A percentile compares a stretch with the other conserved stretches of the same genome.
Conservation (phyloP, 2,797 vertebrate species). For the Rousettus madagascariensis region DNA sequence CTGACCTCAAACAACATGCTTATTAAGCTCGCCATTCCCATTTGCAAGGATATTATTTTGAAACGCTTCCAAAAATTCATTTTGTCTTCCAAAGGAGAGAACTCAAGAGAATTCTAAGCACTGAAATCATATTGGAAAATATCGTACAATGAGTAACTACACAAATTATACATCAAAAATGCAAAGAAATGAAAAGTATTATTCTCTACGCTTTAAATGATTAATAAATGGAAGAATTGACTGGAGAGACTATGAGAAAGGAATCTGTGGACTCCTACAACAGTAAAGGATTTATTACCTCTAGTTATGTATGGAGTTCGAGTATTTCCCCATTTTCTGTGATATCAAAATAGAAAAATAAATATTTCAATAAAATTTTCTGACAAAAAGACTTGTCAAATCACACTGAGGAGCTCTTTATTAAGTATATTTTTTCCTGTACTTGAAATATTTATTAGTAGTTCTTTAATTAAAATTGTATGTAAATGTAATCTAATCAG, state of each 20-base stretch:
- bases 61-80: slow-evolving; percentile 70
- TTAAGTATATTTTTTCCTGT: slow-evolving; percentile 54
- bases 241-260: background rate
- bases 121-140: slow-evolving; percentile 59
- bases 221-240: background rate
- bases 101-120: slow-evolving; percentile 44
- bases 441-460: slow-evolving; percentile 71
- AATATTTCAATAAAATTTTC: background rate
- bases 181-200: slow-evolving; percentile 8
- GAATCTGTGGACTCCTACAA: background rate
- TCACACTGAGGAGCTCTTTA: slow-evolving; percentile 6
- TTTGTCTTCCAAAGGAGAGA: slow-evolving; percentile 69
- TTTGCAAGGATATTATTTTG: slow-evolving; percentile 67
- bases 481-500: slow-evolving; percentile 71
- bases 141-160: background rate
- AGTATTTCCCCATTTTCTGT: background rate
- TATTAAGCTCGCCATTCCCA: slow-evolving; percentile 36
- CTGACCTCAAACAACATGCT: slow-evolving; percentile 28
- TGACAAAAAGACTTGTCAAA: slow-evolving; percentile 35
- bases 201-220: background rate
- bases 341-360: slow-evolving; percentile 14
- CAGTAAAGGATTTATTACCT: background rate
- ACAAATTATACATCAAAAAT: slow-evolving; percentile 41
- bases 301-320: background rate
- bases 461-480: slow-evolving; percentile 71